Base-by-base conservation (phyloP, 2,113 vertebrate genomes). In the Myanophis thanlyinensis region DNA sequence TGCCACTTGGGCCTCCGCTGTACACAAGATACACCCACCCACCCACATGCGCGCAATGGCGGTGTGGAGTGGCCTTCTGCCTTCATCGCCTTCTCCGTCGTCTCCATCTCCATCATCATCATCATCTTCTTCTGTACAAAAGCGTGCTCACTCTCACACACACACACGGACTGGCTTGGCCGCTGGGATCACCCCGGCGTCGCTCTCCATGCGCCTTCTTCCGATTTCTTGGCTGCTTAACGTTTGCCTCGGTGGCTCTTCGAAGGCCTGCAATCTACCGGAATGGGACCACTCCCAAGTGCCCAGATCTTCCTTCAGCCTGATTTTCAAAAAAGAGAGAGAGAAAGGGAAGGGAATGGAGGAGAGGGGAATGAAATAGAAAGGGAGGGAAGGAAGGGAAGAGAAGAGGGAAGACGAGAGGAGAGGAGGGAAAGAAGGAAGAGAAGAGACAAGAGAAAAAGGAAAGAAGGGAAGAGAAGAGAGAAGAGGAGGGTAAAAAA, bases 241-340 rank as follows among this genome's bases (percentile, higher is more conserved):
- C 91, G 94, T 93, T 88, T 93, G 94, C 96, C 93, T 93, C 90
- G 95, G 96, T 97, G 96, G 67, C 96, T 96, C 96, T 95, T 97
- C 97, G 95, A 96, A 96, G 96, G 97, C 95, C 97, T 95, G 96
- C 96, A 97, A 96, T 98, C 96, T 96, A 97, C 92, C 94, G 97
- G 96, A 97, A 97, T 97, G 93, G 93, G 97, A 97, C 97, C 96
- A 96, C 97, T 96, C 97, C 97, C 98, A 97, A 98, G 97, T 96
- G 97, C 97, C 97, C 97, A 97, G 97, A 97, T 96, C 96, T 97
- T 97, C 96, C 96, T 95, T 97, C 98, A 98, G 97, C 98, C 98
- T 98, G 62, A 94, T 89, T n/a, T 67, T 13, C 1, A 90, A 94
- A 97, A 96, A 94, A 40, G 0, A 97, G 92, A 92, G 20, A 13